Evolutionary conservation across 92 coral and sea anemone species (phyloP).

Genomic region (Zoanthus sansibaricus): DNA sequence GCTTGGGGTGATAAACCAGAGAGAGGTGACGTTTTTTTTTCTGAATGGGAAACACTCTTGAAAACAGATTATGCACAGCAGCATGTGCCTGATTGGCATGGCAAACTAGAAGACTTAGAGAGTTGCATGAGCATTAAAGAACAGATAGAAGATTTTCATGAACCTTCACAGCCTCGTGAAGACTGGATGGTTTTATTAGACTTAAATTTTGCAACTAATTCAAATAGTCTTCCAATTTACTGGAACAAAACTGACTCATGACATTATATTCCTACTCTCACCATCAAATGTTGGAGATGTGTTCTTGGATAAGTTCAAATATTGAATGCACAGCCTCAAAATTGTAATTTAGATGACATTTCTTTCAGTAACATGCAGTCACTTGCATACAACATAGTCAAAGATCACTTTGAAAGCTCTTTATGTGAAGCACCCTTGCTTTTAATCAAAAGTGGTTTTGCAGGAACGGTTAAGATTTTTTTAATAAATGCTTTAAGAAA

Average conservation of each 20-base stretch:
- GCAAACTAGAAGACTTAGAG: constrained; percentile 7
- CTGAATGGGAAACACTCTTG: constrained; percentile 1
- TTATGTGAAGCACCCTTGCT: constrained; percentile 49
- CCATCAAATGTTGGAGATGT: neutral
- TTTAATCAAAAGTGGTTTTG: constrained; percentile 38
- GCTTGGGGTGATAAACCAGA: constrained; percentile 5
- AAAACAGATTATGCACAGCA: neutral
- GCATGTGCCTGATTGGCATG: constrained; percentile 3
- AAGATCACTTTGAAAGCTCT: constrained; percentile 45
- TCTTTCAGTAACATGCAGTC: constrained; percentile 60
- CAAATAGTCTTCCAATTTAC: too few species aligned
- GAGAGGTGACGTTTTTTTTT: neutral
- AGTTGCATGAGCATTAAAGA: neutral
- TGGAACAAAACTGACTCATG: too few species aligned
- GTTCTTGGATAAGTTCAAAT: constrained; percentile 35
- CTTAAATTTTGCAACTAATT: too few species aligned
- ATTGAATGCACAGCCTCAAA: constrained; percentile 15
- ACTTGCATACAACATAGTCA: constrained; percentile 64
- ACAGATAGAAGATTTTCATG: constrained; percentile 4
- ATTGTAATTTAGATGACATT: constrained; percentile 35
- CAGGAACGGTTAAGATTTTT: constrained; percentile 57
- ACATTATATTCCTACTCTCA: too few species aligned
- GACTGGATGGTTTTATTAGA: constrained; percentile 79
- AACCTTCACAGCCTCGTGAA: constrained; percentile 38
- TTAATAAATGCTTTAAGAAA: constrained; percentile 58